Evolutionary conservation across 2,888 invertebrate species (phyloP), one percentile per base, ranked within the genome.

Genomic region (Tineola bisselliella): DNA sequence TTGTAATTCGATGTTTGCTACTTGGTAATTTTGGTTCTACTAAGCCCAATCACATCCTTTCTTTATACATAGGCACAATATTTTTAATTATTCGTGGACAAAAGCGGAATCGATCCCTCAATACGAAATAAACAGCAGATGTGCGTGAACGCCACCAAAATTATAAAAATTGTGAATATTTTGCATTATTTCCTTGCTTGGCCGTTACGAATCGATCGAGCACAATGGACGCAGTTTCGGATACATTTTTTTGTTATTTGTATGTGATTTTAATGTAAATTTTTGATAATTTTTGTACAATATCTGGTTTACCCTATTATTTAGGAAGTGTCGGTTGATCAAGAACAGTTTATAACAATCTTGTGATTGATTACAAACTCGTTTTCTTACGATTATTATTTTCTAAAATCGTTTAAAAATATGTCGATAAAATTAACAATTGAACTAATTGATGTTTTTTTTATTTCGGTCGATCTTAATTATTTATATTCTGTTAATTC

Each of bases 141-240:
- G 86, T 81, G 78, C 77, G 77, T 67, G 64, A 69, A 71, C 77
- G 76, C 70, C 73, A 71, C 65, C 73, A 73, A 79, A 82, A 79
- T 82, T 83, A 81, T 75, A 76, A 78, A 86, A 81, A 81, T 82
- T 75, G 81, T 84, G 87, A 86, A 87, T 87, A 86, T 87, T 84
- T 81, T 81, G 80, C 78, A 83, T 84, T 83, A 86, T 78, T 76
- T 57, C 73, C 76, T 73, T 79, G 74, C 73, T 87, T 79, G 87
- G 79, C 86, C 87, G 87, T 87, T 87, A 86, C 87, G 79, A 87
- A 87, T 87, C 86, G 81, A 81, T 80, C 79, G 77, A 67, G 77
- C 73, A 84, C 87, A 87, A 86, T 83, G 74, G 78, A 79, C 73
- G 71, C 72, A 75, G 79, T 75, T 78, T 84, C 80, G 78, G 79